Base-by-base conservation (phyloP, 1,140 invertebrate species). In the Orius insidiosus region DNA sequence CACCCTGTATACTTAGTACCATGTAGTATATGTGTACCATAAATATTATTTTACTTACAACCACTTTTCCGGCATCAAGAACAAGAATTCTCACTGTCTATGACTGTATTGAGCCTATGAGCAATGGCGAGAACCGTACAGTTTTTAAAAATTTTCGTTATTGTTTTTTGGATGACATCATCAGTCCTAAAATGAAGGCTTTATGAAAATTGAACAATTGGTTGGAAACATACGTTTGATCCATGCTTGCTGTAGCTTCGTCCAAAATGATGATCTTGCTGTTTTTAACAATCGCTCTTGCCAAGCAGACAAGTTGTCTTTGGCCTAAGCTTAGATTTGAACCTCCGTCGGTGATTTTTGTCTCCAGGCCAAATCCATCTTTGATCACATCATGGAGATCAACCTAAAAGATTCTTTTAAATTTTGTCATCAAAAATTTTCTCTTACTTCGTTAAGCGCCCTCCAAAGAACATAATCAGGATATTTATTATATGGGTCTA, bases 401-500 rank as follows among this genome's bases (percentile, higher is more conserved):
- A 31, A 14, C 5, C 7, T 11, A 2, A 3, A 24, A 32, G n/a
- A n/a, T n/a, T n/a, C 24, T 4, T 7, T 24, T 24, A 24, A 24
- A n/a, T n/a, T n/a, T n/a, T n/a, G 24, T 24, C 24, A 24, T 24
- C 24, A 24, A 24, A 24, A 0, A 32, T n/a, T 24, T 9, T 48
- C 38, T 7, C 14, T 52, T 53, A 72, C 77, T 57, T 80, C 73
- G 47, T 80, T 76, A 1, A 94, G 61, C 2, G 80, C 83, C 48
- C 72, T 66, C 88, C 88, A 94, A 0, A 95, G 58, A 40, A 77
- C 68, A 5, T 70, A 68, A 58, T 94, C 87, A 0, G 69, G 66
- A 59, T 76, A 83, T 53, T 80, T 70, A 37, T 80, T 72, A 54
- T 87, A 87, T 1, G 85, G 85, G 64, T 90, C 85, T 7, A 89